Conservation (phyloP, 2,888 invertebrate genomes). For the Cheilosia urbana region DNA sequence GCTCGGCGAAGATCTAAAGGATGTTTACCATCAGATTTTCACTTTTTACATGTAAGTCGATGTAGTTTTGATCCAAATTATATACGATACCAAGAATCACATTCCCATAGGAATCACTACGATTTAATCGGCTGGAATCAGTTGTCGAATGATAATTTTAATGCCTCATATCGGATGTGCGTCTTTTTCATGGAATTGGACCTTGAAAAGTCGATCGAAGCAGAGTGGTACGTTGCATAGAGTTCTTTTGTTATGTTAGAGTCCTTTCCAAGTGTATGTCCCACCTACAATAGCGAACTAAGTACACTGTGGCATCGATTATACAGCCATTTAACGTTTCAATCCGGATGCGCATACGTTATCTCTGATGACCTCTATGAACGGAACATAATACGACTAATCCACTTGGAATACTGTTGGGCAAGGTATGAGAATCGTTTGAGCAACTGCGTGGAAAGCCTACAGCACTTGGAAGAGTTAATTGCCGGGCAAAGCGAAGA, state of each 20-base stretch:
- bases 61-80: not conserved
- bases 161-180: slow-evolving; percentile 77
- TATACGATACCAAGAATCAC: not conserved
- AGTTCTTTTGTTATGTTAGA: not conserved
- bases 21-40: slow-evolving; percentile 78
- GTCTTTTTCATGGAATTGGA: slow-evolving; percentile 79
- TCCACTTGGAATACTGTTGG: slow-evolving; percentile 86
- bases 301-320: slow-evolving; percentile 75
- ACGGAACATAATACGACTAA: slow-evolving; percentile 84
- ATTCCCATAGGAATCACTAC: slow-evolving; percentile 76
- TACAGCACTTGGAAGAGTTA: slow-evolving; percentile 75
- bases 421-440: slow-evolving; percentile 85
- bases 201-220: slow-evolving; percentile 75
- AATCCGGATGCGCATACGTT: slow-evolving; percentile 76
- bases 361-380: slow-evolving; percentile 83
- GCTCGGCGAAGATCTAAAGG: slow-evolving; percentile 77
- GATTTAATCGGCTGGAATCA: slow-evolving; percentile 78
- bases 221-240: slow-evolving; percentile 63
- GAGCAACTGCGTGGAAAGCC: slow-evolving; percentile 84
- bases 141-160: slow-evolving; percentile 77
- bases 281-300: slow-evolving; percentile 64
- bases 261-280: not conserved
- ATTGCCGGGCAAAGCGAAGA: slow-evolving; percentile 78
- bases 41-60: slow-evolving; percentile 77
- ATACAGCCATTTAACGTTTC: slow-evolving; percentile 76